Base-by-base conservation (phyloP, 2,113 vertebrate genomes). In the Toxotes chatareus region DNA sequence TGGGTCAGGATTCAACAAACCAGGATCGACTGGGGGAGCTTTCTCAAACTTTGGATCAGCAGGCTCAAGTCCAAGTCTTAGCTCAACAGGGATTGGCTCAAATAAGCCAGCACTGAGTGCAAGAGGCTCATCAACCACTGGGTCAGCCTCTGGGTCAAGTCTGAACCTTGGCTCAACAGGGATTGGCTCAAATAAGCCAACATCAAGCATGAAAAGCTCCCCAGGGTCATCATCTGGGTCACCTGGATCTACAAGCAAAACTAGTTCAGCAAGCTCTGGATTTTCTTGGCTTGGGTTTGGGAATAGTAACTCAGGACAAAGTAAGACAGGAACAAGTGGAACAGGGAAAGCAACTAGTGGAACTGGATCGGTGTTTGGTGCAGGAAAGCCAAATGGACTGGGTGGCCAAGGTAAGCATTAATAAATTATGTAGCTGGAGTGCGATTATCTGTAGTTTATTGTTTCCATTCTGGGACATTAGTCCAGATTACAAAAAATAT, bases 291-390 rank as follows among this genome's bases (percentile, higher is more conserved):
- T 73, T 44, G 67, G 74, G 36, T 5, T 60, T 0, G 65, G 82
- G 10, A 79, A 0, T 69, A 90, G 70, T 78, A 89, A 68, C 57
- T 63, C 82, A 51, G 86, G 84, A 5, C 85, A 80, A 77, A 93
- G 75, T 80, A 93, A 84, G 57, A 4, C 83, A 47, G 88, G 79
- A 71, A 87, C 4, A 38, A 44, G 44, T 76, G 71, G 62, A 68
- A 75, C 81, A 69, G 89, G 76, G 16, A 92, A 14, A 84, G 84
- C 67, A 66, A 14, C 87, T 38, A 51, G 59, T 49, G 91, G 87
- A 73, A 64, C 40, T 69, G 86, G 91, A 79, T 83, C 76, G 0
- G 8, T 65, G 16, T 14, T 64, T 19, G 89, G 84, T 69, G 23
- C 55, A 49, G 93, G 84, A 84, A 78, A 63, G 71, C 69, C 75